These are phyloP conservation scores for Xenopus borealis DNA, from an alignment of 2,113 vertebrate species.

Conservation along the genomic window DNA sequence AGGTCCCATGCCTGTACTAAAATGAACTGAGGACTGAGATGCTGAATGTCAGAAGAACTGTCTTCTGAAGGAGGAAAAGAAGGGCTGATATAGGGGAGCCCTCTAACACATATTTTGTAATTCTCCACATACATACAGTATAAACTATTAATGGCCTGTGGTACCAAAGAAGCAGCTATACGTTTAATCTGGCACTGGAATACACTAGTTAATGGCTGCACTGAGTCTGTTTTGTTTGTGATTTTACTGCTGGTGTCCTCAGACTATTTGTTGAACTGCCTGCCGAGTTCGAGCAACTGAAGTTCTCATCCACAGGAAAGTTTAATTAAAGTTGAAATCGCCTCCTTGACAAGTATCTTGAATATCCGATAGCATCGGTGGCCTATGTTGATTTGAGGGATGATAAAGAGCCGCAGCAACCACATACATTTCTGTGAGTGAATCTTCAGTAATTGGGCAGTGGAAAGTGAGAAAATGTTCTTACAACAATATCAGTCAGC, in stretches of 20 bases:
- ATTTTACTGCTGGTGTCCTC: constrained; percentile 20
- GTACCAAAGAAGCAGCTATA: too few species aligned
- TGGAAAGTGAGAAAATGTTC: constrained; percentile 16
- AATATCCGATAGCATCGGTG: constrained; percentile 31
- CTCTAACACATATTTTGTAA: too few species aligned
- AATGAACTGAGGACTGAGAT: too few species aligned
- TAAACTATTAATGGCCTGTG: too few species aligned
- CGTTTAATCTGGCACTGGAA: too few species aligned
- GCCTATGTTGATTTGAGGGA: constrained; percentile 34
- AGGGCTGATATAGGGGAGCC: too few species aligned
- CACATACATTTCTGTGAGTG: constrained; percentile 30
- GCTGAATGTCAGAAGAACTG: too few species aligned
- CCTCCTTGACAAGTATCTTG: constrained; percentile 37
- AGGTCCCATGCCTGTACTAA: too few species aligned
- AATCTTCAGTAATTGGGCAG: constrained; percentile 30
- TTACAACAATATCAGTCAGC: constrained; percentile 32
- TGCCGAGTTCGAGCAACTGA: constrained; percentile 28
- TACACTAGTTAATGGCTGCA: too few species aligned
- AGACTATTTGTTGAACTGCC: constrained; percentile 24
- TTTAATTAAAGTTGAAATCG: constrained; percentile 47
- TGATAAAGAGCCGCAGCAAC: constrained; percentile 24
- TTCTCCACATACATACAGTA: too few species aligned
- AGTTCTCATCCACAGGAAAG: constrained; percentile 39
- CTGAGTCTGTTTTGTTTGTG: not conserved
- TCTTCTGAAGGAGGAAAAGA: too few species aligned